These are phyloP conservation scores for Gephyroberyx darwinii DNA, from an alignment of 2,797 vertebrate species.

Conservation along the genomic window DNA sequence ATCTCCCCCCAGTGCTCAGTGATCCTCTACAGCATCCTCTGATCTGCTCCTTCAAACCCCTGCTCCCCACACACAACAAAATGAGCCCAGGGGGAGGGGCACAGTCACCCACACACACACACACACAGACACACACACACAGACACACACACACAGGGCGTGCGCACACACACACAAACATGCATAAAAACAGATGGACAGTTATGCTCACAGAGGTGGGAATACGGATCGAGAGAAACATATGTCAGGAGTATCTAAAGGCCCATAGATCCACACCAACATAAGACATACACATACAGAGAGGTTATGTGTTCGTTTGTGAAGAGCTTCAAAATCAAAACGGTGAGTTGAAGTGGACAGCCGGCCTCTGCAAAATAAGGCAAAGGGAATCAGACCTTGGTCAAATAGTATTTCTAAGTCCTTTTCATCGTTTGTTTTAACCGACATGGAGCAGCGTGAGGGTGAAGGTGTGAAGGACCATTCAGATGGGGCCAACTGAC, in stretches of 20 bases:
- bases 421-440: not conserved
- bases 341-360: not conserved
- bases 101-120: conserved; percentile 11
- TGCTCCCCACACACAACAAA: conserved; percentile 53
- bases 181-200: conserved; percentile 48
- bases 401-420: not conserved
- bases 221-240: no score
- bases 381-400: not conserved
- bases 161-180: conserved; percentile 6
- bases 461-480: not conserved
- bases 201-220: not conserved
- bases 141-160: not conserved
- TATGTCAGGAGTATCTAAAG: not conserved
- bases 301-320: not conserved
- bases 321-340: not conserved
- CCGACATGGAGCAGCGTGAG: not conserved
- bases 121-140: conserved; percentile 10
- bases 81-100: conserved; percentile 35
- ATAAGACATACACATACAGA: not conserved
- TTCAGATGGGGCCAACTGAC: not conserved
- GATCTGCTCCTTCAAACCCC: conserved; percentile 78
- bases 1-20: conserved; percentile 78
- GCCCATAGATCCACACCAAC: not conserved
- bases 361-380: not conserved
- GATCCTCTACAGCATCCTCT: conserved; percentile 77